Percentiles rank a stretch among this genome's conserved stretches.
Evolutionary conservation across 2,888 invertebrate genomes (phyloP).

Genomic region (Steinernema carpocapsae): DNA sequence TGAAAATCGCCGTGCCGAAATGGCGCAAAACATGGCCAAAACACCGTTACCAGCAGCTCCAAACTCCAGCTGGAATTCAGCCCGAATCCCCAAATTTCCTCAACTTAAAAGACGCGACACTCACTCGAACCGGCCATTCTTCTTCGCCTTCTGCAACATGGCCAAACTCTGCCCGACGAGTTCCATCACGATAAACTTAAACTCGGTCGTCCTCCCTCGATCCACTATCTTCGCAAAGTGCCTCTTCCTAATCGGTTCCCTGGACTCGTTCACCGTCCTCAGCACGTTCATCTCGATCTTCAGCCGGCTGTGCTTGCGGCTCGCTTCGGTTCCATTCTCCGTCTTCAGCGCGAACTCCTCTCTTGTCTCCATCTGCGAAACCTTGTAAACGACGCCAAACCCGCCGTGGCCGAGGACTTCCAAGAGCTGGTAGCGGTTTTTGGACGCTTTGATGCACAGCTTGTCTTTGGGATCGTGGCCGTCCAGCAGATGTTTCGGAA

Average conservation of each 20-base stretch:
- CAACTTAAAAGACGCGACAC: too few relatives aligned
- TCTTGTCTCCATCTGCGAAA: slow-evolving; percentile 39
- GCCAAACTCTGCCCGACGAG: slow-evolving; percentile 43
- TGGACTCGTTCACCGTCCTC: slow-evolving; percentile 10
- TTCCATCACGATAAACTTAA: slow-evolving; percentile 48
- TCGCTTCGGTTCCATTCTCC: slow-evolving; percentile 31
- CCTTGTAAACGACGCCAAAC: slow-evolving; percentile 46
- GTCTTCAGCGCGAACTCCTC: slow-evolving; percentile 43
- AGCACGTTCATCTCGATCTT: slow-evolving; percentile 47
- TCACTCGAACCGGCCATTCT: not conserved
- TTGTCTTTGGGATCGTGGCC: slow-evolving; percentile 8
- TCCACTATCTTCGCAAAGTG: slow-evolving; percentile 33
- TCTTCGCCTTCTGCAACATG: slow-evolving; percentile 45
- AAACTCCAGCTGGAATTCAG: too few relatives aligned
- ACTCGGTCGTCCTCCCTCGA: slow-evolving; percentile 48
- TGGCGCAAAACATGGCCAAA: too few relatives aligned
- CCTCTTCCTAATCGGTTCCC: slow-evolving; percentile 5
- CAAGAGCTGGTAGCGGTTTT: slow-evolving; percentile 5
- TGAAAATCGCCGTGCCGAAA: too few relatives aligned
- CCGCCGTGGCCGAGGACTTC: slow-evolving; percentile 42
- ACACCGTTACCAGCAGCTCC: too few relatives aligned
- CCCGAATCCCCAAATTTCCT: too few relatives aligned
- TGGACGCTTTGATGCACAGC: not conserved
- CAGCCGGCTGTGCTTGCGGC: slow-evolving; percentile 33
- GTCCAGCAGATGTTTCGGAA: slow-evolving; percentile 29